Conservation (phyloP, 2,888 invertebrate species). For the Perithous albicinctus region DNA sequence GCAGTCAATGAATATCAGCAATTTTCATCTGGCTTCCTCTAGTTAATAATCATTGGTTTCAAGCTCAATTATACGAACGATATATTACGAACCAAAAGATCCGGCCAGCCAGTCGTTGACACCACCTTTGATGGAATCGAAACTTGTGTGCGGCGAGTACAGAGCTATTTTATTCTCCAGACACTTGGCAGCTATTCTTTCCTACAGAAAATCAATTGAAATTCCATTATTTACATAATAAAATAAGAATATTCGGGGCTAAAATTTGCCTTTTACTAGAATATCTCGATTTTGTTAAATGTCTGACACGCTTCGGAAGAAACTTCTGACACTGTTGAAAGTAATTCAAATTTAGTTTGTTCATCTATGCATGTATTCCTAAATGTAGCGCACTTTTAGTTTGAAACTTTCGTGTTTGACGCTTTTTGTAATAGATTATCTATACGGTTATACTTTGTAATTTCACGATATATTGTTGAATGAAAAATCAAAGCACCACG, state of each 20-base stretch:
- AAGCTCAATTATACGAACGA: neutral
- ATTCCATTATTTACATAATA: neutral
- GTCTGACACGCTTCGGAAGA: too few relatives aligned
- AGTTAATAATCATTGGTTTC: neutral
- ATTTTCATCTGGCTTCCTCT: too few relatives aligned
- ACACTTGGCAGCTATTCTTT: conserved; percentile 92
- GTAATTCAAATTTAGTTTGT: too few relatives aligned
- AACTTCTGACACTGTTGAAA: too few relatives aligned
- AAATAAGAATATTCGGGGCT: too few relatives aligned
- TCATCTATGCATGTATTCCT: too few relatives aligned
- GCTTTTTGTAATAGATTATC: too few relatives aligned
- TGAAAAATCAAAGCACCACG: neutral
- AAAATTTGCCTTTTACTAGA: too few relatives aligned
- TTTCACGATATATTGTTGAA: neutral
- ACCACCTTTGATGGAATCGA: conserved; percentile 93
- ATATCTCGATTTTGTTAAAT: too few relatives aligned
- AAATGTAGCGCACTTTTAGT: too few relatives aligned
- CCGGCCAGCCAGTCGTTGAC: conserved; percentile 97
- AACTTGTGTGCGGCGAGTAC: conserved; percentile 97
- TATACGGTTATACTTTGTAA: conserved; percentile 3
- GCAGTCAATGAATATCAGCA: too few relatives aligned
- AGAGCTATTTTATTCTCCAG: conserved; percentile 94
- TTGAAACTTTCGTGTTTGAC: too few relatives aligned
- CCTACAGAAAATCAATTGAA: conserved; percentile 85
- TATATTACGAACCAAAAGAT: conserved; percentile 86